Percentiles rank a stretch among this genome's conserved stretches.
Conservation (phyloP, 2,888 invertebrate genomes). For the Cantharis flavilabris region DNA sequence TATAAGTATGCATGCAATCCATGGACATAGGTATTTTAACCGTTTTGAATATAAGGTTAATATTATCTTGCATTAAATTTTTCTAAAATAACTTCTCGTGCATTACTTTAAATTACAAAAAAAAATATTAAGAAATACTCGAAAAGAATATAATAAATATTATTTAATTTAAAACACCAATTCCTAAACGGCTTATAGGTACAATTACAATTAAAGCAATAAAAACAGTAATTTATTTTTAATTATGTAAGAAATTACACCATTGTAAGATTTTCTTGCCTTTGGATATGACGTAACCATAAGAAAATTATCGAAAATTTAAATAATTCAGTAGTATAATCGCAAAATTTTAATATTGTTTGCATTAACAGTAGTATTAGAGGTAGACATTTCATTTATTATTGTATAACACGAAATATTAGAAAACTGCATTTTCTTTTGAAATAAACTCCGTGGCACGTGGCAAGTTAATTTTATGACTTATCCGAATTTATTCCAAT, state of each 20-base stretch:
- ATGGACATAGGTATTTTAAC: too few species aligned
- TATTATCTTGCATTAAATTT: too few species aligned
- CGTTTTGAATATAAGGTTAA: too few species aligned
- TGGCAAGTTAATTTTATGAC: background rate
- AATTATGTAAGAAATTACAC: background rate
- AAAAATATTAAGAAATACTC: too few species aligned
- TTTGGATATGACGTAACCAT: background rate
- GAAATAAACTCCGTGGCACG: background rate
- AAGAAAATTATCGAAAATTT: background rate
- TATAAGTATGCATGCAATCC: too few species aligned
- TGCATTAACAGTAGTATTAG: background rate
- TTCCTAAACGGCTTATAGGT: background rate
- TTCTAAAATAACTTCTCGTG: too few species aligned
- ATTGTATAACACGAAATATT: background rate
- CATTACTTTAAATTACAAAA: too few species aligned
- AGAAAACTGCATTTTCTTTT: background rate
- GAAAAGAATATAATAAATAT: too few species aligned
- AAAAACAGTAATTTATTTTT: background rate
- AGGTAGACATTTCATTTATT: background rate
- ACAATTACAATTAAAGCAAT: background rate
- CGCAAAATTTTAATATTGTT: background rate
- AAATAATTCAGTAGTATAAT: background rate
- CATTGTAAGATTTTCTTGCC: background rate
- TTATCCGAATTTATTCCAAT: background rate
- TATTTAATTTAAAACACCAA: too few species aligned